A percentile compares a stretch with the other conserved stretches of the same genome.
Conservation (phyloP, 2,113 vertebrate species). For the Pterocles burchelli region DNA sequence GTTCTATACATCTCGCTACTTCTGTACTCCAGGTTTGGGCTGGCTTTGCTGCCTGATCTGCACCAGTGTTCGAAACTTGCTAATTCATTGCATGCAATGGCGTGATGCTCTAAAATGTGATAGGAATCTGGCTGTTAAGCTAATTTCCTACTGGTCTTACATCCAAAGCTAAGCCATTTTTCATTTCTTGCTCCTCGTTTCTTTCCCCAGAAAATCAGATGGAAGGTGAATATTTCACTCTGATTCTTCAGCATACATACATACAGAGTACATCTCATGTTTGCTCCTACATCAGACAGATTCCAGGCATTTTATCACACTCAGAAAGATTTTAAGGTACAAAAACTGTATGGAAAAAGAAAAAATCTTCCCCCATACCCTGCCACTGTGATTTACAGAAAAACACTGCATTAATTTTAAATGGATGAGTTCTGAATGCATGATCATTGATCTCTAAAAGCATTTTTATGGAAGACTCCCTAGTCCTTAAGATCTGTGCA, state of each 20-base stretch:
- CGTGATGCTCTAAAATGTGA: not conserved
- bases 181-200: not conserved
- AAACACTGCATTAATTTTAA: not conserved
- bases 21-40: not conserved
- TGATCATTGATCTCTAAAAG: not conserved
- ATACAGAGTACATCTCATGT: not conserved
- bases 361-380: not conserved
- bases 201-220: not conserved
- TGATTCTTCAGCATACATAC: not conserved
- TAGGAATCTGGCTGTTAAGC: conserved; percentile 14
- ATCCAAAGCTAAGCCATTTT: conserved; percentile 24
- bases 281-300: not conserved
- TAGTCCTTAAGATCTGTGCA: not conserved
- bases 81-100: not conserved
- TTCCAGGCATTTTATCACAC: not conserved
- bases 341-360: not conserved
- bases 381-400: not conserved
- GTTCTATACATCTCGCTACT: not conserved
- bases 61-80: not conserved
- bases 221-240: not conserved
- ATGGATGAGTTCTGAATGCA: not conserved
- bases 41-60: not conserved
- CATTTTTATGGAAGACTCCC: not conserved
- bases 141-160: not conserved
- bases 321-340: not conserved